phyloP scores from a whole-genome alignment of 2,797 vertebrate species.

The Sternarchorhynchus goeldii region DNA sequence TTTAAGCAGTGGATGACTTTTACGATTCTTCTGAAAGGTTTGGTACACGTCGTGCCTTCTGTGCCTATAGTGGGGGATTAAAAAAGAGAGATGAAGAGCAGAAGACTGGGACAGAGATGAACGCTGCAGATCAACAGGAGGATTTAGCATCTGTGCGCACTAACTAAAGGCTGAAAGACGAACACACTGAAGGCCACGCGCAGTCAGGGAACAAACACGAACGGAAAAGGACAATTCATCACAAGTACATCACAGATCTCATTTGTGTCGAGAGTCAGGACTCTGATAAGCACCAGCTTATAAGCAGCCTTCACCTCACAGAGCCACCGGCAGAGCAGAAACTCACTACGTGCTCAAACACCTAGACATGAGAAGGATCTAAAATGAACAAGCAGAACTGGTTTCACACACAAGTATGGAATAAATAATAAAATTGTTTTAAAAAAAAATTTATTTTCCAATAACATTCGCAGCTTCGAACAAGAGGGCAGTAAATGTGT shows the following conservation, averaged over 20 bases:
- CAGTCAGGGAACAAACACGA: not conserved
- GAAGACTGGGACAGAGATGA: slow-evolving; percentile 13
- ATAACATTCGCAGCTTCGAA: not conserved
- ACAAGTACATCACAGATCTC: not conserved
- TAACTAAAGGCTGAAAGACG: not conserved
- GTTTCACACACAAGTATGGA: not conserved
- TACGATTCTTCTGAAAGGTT: not conserved
- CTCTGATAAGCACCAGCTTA: too few relatives aligned
- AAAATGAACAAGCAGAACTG: not conserved
- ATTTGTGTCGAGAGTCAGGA: not conserved
- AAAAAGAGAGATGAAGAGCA: slow-evolving; percentile 19
- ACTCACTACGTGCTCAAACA: too few relatives aligned
- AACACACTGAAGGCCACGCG: not conserved
- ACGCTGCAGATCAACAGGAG: not conserved
- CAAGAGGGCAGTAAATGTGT: too few relatives aligned
- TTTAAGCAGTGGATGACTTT: too few relatives aligned
- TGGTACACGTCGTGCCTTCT: not conserved
- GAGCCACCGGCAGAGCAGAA: too few relatives aligned
- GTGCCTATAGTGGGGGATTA: slow-evolving; percentile 21
- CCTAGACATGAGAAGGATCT: not conserved
- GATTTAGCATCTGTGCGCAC: not conserved
- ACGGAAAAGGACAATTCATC: not conserved
- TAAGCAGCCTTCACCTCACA: not conserved
- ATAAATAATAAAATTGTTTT: not conserved
- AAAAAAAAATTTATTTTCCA: too few relatives aligned